Percentiles rank a stretch among this genome's conserved stretches.
Conservation (phyloP, 2,113 vertebrate genomes). For the Tauraco erythrolophus region DNA sequence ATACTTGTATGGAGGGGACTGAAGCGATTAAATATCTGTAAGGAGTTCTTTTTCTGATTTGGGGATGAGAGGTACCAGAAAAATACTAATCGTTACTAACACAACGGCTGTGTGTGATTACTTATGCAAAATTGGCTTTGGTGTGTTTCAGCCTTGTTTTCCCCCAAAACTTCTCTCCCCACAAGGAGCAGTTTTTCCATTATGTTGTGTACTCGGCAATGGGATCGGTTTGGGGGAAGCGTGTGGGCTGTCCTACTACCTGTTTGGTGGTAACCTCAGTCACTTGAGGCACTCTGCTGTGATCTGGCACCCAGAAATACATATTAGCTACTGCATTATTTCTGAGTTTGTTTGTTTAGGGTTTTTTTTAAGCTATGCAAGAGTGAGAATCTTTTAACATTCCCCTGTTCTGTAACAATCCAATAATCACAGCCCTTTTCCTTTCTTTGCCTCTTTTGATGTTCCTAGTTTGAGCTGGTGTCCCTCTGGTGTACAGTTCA, state of each 20-base stretch:
- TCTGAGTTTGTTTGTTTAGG: not conserved
- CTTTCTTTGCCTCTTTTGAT: constrained; percentile 72
- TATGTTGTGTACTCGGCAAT: fast-evolving
- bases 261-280: fast-evolving
- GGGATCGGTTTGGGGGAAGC: not conserved
- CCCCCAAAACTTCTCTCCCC: not conserved
- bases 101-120: not conserved
- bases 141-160: not conserved
- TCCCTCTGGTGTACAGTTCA: constrained; percentile 82
- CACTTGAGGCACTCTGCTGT: not conserved
- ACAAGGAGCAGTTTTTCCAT: not conserved
- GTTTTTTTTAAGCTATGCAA: not conserved
- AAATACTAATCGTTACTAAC: constrained; percentile 32
- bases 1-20: not conserved
- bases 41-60: not conserved
- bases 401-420: constrained; percentile 34
- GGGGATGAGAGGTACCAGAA: not conserved
- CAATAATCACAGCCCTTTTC: constrained; percentile 67
- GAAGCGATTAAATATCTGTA: not conserved
- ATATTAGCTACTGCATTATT: not conserved
- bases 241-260: not conserved
- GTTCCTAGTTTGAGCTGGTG: constrained; percentile 93
- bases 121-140: not conserved
- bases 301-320: not conserved
- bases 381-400: constrained; percentile 25